Base-by-base conservation (phyloP, 2,888 invertebrate genomes). In the Ectropis crepuscularia region DNA sequence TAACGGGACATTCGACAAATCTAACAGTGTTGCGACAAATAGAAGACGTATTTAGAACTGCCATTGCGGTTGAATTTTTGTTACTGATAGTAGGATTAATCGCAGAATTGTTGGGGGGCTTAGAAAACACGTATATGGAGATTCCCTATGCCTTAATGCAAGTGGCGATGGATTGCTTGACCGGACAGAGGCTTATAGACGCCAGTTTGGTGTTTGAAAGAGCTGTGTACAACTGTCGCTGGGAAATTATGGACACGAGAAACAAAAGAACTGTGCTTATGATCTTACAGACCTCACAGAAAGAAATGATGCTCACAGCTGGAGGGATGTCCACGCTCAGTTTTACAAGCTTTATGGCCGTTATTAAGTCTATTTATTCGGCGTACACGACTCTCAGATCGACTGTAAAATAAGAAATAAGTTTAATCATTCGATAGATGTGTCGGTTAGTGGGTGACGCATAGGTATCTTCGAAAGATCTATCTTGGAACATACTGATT, bases 91-190 rank as follows among this genome's bases (percentile, higher is more conserved):
- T 80, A 2, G 82, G 80, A 5, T 64, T 88, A 0, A 82, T 85
- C 49, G 77, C 83, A 0, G 85, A 83, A 68, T 57, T 88, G n/a
- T 76, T 88, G 0, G 87, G 85, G 4, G 83, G 87, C 0, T 61
- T 88, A 49, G 79, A 86, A 28, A 85, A 87, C 7, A 88, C 86
- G 0, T 84, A 78, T 41, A 36, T 87, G 5, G 73, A 82, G 51
- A 55, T 88, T 28, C 85, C 85, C 0, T 88, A 77, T 50, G 77
- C 86, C 0, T 64, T 88, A 6, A 69, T 77, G 0, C 87, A 85
- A 57, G 73, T 89, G 2, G 75, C 72, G 6, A 73, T 81, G 59
- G 82, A 84, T 57, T 84, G 82, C 43, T 73, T 75, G 11, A 75
- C 75, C 6, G 85, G 83, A 0, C 85, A 85, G 65, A 75, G 71